Evolutionary conservation across 1,140 invertebrate genomes (phyloP), one percentile per base, ranked within the genome.

Genomic region (Octopus bimaculoides): DNA sequence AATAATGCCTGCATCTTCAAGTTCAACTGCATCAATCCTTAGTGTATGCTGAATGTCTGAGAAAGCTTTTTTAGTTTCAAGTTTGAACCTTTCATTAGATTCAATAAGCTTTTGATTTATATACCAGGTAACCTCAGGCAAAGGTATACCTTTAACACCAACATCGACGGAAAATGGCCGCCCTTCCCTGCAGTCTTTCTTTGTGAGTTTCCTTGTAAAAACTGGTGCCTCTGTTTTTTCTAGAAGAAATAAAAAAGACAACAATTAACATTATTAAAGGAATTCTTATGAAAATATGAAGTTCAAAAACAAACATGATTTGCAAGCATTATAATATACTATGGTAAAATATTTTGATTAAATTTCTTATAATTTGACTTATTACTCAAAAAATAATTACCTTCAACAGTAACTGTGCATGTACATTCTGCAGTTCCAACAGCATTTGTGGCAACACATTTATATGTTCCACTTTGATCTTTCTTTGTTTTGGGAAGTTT

Each of bases 1-100:
- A 88, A 98, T 97, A 78, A 93, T 92, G 41, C 97, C 97, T 61
- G 94, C 94, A 90, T 98, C 97, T 75, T 94, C 93, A 0, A 93
- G 91, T 5, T 92, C 93, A 1, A 97, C 94, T 85, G 94, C 94
- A 89, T 98, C 98, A 75, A 99, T 84, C 61, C 79, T 86, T 0
- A 89, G 82, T 69, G 86, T 89, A 75, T 87, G 83, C 12, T 81
- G 79, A 3, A 90, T 85, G 54, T 87, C 85, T 17, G 80, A 86
- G 69, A 90, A 85, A 66, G 83, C 84, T 81, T 85, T 85, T 74
- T 86, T 84, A 41, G 83, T 78, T 61, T 86, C 86, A 1, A 85
- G 78, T 54, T 85, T 84, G 83, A 87, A 87, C 26, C 85, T 82
- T 1, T 85, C 82, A 20, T 84, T 83, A 56, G 85, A 52, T 77